Percentiles rank a stretch among this genome's conserved stretches.
Conservation (phyloP, 2,888 invertebrate species). For the Malthinus seriepunctatus region DNA sequence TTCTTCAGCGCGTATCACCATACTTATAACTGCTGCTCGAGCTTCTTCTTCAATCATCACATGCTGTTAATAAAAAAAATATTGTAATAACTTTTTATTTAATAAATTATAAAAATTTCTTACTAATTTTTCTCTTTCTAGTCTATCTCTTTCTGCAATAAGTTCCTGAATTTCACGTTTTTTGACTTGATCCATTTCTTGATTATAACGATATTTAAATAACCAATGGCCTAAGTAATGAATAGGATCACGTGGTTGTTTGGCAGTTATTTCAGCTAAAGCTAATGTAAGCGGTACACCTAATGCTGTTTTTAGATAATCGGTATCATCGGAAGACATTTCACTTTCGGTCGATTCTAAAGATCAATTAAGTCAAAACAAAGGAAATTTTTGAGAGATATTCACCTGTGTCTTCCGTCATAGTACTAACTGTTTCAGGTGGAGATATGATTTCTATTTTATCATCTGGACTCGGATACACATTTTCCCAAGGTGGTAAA, state of each 20-base stretch:
- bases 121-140: slow-evolving; percentile 48
- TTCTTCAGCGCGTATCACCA: slow-evolving; percentile 48
- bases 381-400: background rate
- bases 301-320: slow-evolving; percentile 48
- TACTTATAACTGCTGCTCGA: slow-evolving; percentile 45
- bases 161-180: slow-evolving; percentile 47
- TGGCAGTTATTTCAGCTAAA: slow-evolving; percentile 54
- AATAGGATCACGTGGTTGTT: slow-evolving; percentile 56
- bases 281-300: slow-evolving; percentile 53
- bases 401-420: background rate
- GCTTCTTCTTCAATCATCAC: slow-evolving; percentile 49
- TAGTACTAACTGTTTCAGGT: too few species aligned
- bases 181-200: slow-evolving; percentile 48
- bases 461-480: too few species aligned
- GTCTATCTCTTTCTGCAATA: slow-evolving; percentile 43
- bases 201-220: slow-evolving; percentile 55
- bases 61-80: slow-evolving; percentile 34
- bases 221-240: slow-evolving; percentile 57
- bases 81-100: background rate
- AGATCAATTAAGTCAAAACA: background rate
- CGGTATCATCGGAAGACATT: slow-evolving; percentile 46
- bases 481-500: slow-evolving; percentile 25
- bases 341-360: slow-evolving; percentile 1
- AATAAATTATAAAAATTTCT: background rate
- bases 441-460: too few species aligned